Conservation (phyloP, 1,140 invertebrate genomes). For the Drosophila gunungcola region DNA sequence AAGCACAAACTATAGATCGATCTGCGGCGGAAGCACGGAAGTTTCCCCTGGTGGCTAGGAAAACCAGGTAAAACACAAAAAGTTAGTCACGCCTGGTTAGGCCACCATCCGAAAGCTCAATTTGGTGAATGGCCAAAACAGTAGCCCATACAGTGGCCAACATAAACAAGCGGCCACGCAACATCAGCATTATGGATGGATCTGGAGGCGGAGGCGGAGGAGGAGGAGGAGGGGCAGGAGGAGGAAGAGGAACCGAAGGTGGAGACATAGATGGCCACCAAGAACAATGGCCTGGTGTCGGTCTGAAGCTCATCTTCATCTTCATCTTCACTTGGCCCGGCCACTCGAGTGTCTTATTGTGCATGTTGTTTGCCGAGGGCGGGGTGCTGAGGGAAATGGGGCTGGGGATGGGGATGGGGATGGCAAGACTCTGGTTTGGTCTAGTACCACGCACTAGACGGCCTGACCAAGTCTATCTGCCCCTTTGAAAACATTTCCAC, state of each 20-base stretch:
- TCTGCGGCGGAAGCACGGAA: slow-evolving; percentile 61
- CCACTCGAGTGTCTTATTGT: slow-evolving; percentile 67
- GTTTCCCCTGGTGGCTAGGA: slow-evolving; percentile 47
- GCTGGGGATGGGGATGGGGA: not conserved
- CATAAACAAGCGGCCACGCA: slow-evolving; percentile 77
- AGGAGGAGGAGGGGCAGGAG: slow-evolving; percentile 21
- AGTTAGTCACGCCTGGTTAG: slow-evolving; percentile 76
- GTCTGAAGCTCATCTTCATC: slow-evolving; percentile 63
- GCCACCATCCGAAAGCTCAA: slow-evolving; percentile 54
- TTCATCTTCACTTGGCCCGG: slow-evolving; percentile 45
- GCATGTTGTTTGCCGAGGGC: slow-evolving; percentile 50
- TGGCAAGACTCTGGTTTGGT: slow-evolving; percentile 18
- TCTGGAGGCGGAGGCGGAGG: slow-evolving; percentile 20
- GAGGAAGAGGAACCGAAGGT: slow-evolving; percentile 20
- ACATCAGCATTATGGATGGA: slow-evolving; percentile 52
- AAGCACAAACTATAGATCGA: slow-evolving; percentile 35
- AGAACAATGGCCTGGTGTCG: slow-evolving; percentile 66
- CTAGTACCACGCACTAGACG: slow-evolving; percentile 70
- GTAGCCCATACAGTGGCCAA: slow-evolving; percentile 44
- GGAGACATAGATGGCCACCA: slow-evolving; percentile 30
- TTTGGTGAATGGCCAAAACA: slow-evolving; percentile 73
- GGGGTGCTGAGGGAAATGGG: not conserved
- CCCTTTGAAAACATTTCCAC: slow-evolving; percentile 11
- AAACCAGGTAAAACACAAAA: slow-evolving; percentile 31
- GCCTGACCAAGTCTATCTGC: slow-evolving; percentile 52